A percentile compares a stretch with the other conserved stretches of the same genome.
Conservation (phyloP, 2,888 invertebrate species). For the Eustalomyia histrio region DNA sequence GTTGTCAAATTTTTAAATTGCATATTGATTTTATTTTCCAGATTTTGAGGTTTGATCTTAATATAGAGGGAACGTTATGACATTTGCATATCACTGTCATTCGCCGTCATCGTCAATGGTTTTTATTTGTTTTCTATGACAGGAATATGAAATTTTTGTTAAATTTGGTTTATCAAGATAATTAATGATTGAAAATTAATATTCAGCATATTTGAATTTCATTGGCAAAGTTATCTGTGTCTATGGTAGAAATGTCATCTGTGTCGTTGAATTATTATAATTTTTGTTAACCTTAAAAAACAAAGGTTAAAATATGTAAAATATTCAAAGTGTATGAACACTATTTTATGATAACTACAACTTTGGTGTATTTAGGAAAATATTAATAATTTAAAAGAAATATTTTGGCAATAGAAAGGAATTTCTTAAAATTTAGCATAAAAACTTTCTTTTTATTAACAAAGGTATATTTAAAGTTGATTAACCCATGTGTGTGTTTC, state of each 20-base stretch:
- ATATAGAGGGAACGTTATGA: constrained; percentile 47
- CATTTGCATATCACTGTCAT: constrained; percentile 61
- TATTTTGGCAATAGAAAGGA: no score
- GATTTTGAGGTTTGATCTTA: constrained; percentile 26
- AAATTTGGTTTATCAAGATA: constrained; percentile 47
- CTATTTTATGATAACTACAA: not conserved
- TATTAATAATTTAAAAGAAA: not conserved
- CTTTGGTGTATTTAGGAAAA: not conserved
- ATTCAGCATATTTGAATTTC: constrained; percentile 46
- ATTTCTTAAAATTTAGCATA: not conserved
- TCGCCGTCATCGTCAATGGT: no score
- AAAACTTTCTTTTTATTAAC: not conserved
- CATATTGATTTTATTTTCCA: constrained; percentile 24
- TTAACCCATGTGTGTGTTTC: no score
- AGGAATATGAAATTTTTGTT: constrained; percentile 17
- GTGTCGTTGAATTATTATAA: constrained; percentile 28
- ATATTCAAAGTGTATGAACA: constrained; percentile 2
- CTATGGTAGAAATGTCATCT: constrained; percentile 29
- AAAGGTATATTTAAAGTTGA: no score
- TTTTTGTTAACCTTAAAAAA: constrained; percentile 35
- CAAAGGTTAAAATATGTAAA: constrained; percentile 22
- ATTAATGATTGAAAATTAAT: constrained; percentile 57
- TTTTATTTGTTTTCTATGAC: not conserved
- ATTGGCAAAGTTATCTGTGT: constrained; percentile 44
- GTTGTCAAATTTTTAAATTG: constrained; percentile 44